These are phyloP conservation scores for Xiphophorus birchmanni DNA, from an alignment of 2,797 vertebrate genomes.

Conservation along the genomic window DNA sequence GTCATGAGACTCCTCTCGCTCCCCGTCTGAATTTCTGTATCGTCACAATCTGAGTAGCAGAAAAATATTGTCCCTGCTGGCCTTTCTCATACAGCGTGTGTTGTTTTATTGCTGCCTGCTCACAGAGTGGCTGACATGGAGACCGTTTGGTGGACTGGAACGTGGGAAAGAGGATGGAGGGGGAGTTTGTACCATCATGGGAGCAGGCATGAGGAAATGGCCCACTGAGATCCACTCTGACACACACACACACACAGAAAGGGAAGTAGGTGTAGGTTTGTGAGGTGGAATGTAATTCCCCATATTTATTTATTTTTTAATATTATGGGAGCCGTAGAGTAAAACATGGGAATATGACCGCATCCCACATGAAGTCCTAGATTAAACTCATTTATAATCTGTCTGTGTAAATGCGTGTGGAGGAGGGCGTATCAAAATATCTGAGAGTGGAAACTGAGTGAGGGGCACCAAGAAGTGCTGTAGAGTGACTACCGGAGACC, in stretches of 20 bases:
- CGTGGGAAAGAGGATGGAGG: constrained; percentile 81
- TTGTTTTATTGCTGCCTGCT: constrained; percentile 64
- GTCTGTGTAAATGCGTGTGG: constrained; percentile 17
- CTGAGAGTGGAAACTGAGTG: constrained; percentile 54
- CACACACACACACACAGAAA: constrained; percentile 8
- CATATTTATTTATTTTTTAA: constrained; percentile 3
- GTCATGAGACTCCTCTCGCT: constrained; percentile 64
- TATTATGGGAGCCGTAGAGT: constrained; percentile 14
- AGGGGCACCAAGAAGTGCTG: constrained; percentile 34
- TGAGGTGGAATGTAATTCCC: background rate
- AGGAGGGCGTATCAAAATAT: constrained; percentile 36
- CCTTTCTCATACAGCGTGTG: constrained; percentile 74
- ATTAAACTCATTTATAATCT: constrained; percentile 19
- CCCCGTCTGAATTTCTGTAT: constrained; percentile 24
- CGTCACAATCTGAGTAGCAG: constrained; percentile 27
- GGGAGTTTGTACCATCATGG: constrained; percentile 73
- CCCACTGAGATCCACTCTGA: constrained; percentile 53
- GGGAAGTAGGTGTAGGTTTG: constrained; percentile 24
- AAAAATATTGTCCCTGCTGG: constrained; percentile 60
- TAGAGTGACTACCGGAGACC: constrained; percentile 53
- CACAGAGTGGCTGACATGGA: constrained; percentile 39
- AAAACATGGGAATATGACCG: constrained; percentile 63
- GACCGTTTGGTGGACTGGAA: constrained; percentile 53
- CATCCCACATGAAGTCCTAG: constrained; percentile 37
- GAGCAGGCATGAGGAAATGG: constrained; percentile 70